phyloP scores from a whole-genome alignment of 1,140 invertebrate species.

The Scaptomyza montana region DNA sequence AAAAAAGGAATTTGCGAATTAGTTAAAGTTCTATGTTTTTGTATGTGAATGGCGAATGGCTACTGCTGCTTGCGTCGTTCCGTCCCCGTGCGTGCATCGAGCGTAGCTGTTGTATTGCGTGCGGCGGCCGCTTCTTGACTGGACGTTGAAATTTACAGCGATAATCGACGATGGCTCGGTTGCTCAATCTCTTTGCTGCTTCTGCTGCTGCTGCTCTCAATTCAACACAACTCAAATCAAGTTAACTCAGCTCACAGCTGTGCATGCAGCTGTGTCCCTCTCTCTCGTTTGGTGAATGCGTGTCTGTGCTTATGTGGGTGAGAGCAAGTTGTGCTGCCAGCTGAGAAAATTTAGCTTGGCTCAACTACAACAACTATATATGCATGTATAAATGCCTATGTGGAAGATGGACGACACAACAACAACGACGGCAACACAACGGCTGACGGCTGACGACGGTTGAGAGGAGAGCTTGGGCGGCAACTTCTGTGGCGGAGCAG shows the following conservation, averaged over 20 bases:
- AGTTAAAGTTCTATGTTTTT: conserved; percentile 56
- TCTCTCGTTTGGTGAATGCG: conserved; percentile 2
- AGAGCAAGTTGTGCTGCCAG: conserved; percentile 35
- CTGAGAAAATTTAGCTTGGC: conserved; percentile 26
- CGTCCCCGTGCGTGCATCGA: conserved; percentile 35
- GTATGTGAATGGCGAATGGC: conserved; percentile 17
- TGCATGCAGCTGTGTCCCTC: conserved; percentile 18
- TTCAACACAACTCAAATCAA: conserved; percentile 11
- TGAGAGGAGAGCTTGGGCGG: conserved; percentile 51
- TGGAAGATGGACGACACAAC: conserved; percentile 28
- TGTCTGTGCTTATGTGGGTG: conserved; percentile 29
- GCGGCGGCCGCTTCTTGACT: conserved; percentile 56
- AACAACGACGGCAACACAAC: conserved; percentile 27
- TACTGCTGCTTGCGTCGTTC: conserved; percentile 44
- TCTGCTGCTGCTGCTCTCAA: neutral
- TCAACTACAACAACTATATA: conserved; percentile 24
- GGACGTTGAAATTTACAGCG: conserved; percentile 6
- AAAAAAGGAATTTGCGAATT: conserved; percentile 45
- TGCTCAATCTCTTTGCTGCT: conserved; percentile 13
- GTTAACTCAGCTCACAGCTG: conserved; percentile 34
- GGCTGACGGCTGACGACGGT: conserved; percentile 34
- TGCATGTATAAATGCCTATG: no score
- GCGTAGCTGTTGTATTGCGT: conserved; percentile 56
- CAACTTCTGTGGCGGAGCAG: conserved; percentile 76
- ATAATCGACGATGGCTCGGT: conserved; percentile 12